Conservation (phyloP, 1,140 invertebrate genomes). For the Stegodyphus mimosarum region DNA sequence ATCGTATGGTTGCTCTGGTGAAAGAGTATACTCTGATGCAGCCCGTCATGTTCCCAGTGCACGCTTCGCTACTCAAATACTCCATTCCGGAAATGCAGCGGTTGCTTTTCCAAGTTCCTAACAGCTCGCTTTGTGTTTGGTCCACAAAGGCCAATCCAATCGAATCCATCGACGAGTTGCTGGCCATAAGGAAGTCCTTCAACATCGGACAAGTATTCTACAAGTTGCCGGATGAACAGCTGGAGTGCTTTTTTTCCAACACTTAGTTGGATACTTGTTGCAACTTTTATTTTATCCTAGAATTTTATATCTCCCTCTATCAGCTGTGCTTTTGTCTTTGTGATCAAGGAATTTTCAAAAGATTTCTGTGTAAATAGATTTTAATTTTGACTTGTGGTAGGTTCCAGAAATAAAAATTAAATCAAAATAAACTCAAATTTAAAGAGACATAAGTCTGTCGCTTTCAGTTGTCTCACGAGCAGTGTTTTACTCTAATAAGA, state of each 20-base stretch:
- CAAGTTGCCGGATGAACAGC: conserved; percentile 62
- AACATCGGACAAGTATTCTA: conserved; percentile 62
- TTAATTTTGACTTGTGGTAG: too few species aligned
- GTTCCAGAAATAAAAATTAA: too few species aligned
- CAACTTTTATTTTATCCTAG: too few species aligned
- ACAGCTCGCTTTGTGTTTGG: conserved; percentile 64
- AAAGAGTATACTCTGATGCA: conserved; percentile 73
- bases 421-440: too few species aligned
- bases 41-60: conserved; percentile 83
- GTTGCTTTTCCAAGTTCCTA: conserved; percentile 65
- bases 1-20: conserved; percentile 78
- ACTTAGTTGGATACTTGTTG: conserved; percentile 21
- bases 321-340: too few species aligned
- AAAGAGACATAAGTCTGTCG: too few species aligned
- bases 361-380: too few species aligned
- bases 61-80: conserved; percentile 78
- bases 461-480: too few species aligned
- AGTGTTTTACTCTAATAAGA: too few species aligned
- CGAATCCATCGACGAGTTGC: conserved; percentile 62
- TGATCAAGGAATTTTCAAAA: too few species aligned
- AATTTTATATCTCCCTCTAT: too few species aligned
- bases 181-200: conserved; percentile 62
- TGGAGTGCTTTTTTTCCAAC: conserved; percentile 59
- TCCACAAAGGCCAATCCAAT: conserved; percentile 58
- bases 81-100: conserved; percentile 69